Evolutionary conservation across 2,888 invertebrate species (phyloP).

Genomic region (Limnephilus marmoratus): DNA sequence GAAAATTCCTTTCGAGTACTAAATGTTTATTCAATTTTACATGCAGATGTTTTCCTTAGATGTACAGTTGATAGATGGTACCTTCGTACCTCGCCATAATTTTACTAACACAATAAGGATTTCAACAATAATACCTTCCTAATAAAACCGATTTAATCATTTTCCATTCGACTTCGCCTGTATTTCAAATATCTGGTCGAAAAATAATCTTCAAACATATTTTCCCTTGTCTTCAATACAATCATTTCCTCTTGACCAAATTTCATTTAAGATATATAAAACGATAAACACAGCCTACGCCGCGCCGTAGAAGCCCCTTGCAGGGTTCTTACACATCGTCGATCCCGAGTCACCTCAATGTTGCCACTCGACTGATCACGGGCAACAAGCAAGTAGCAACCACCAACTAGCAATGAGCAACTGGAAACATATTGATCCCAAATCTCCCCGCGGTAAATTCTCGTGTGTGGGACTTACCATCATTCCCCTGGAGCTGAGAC

Average conservation of each 20-base stretch:
- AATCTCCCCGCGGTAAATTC: background rate
- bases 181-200: background rate
- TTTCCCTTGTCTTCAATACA: background rate
- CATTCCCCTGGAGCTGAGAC: background rate
- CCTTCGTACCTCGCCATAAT: background rate
- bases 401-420: background rate
- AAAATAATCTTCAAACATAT: background rate
- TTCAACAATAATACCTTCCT: background rate
- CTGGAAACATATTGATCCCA: constrained; percentile 10
- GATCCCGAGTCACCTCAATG: constrained; percentile 39
- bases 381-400: background rate
- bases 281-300: background rate
- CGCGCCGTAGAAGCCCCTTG: background rate
- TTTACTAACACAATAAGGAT: background rate
- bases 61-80: no score
- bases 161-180: background rate
- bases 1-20: no score
- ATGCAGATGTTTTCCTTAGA: no score
- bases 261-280: constrained; percentile 10
- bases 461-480: background rate
- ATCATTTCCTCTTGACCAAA: constrained; percentile 6
- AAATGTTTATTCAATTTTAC: no score
- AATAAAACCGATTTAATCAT: constrained; percentile 13
- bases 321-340: constrained; percentile 13
- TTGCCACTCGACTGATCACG: constrained; percentile 38